Base-by-base conservation (phyloP, 2,888 invertebrate genomes). In the Lumbricus terrestris region DNA sequence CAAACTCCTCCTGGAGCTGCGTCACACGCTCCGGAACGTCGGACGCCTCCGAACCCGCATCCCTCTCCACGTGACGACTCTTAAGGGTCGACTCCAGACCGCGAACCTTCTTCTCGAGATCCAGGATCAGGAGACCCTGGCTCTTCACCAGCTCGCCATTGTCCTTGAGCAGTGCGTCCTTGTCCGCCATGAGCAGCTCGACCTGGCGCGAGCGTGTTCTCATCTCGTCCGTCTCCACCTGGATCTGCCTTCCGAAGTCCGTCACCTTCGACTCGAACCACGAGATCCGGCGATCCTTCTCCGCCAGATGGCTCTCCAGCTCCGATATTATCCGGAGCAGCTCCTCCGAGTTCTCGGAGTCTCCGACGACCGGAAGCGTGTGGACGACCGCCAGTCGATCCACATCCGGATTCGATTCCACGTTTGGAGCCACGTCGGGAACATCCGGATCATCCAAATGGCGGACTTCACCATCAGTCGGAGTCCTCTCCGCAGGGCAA, bases 1-100 rank as follows among this genome's bases (percentile, higher is more conserved):
- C 92, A 40, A 90, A 88, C 13, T 89, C 89, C 23, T 90, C 91
- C 34, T 42, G 42, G 83, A 89, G 93, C 93, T 91, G 92, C 92
- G 85, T 82, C 92, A 47, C 92, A 93, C 93, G 93, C 90, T 93
- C 94, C 20, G 85, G 23, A 34, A 85, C 85, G 8, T 85, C 85
- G 0, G n/a, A 69, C 8, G 4, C 85, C 34, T 85, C 37, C 15
- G 5, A 6, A 15, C 85, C 85, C 18, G 11, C 90, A 89, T 42
- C 37, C 37, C 38, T 89, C 40, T 83, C 85, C 40, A 88, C 13
- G 5, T n/a, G 18, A 35, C 47, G 40, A n/a, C 38, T 90, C 83
- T 90, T 35, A 29, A 37, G 82, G 29, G 35, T 35, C 82, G 42
- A 40, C 42, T 88, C 88, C n/a, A 33, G 88, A 0, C 33, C 18